These are phyloP conservation scores for Moxostoma hubbsi DNA, from an alignment of 2,797 vertebrate species.

Conservation along the genomic window DNA sequence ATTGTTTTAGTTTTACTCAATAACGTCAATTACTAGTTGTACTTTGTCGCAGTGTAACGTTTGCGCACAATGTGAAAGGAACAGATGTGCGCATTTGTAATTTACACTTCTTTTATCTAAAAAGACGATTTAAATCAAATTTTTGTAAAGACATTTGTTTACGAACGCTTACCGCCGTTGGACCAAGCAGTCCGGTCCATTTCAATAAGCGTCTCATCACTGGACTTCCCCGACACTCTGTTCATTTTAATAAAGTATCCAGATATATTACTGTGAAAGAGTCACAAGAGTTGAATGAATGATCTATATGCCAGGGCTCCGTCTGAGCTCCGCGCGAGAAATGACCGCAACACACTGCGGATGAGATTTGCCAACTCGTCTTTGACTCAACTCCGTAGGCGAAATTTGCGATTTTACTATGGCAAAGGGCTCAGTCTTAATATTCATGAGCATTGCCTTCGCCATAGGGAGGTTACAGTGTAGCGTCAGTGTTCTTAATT, in stretches of 20 bases:
- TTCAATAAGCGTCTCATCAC: constrained; percentile 76
- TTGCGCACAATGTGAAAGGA: not conserved
- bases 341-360: not conserved
- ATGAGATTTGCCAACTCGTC: constrained; percentile 29
- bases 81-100: constrained; percentile 5
- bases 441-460: not conserved
- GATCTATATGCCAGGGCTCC: not conserved
- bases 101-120: not conserved
- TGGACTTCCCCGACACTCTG: constrained; percentile 66
- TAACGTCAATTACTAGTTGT: not conserved
- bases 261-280: not conserved
- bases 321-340: not conserved
- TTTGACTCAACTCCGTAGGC: not conserved
- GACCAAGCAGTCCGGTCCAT: constrained; percentile 73
- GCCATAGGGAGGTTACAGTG: not conserved
- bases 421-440: not conserved
- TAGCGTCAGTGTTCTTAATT: not conserved
- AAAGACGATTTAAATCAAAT: not conserved
- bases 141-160: not conserved
- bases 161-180: constrained; percentile 55
- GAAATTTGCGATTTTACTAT: constrained; percentile 4
- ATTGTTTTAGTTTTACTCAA: not conserved
- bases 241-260: constrained; percentile 64
- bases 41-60: not conserved
- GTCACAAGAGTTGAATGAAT: not conserved